Base-by-base conservation (phyloP, 1,140 invertebrate genomes). In the Philopotamus ludificatus region DNA sequence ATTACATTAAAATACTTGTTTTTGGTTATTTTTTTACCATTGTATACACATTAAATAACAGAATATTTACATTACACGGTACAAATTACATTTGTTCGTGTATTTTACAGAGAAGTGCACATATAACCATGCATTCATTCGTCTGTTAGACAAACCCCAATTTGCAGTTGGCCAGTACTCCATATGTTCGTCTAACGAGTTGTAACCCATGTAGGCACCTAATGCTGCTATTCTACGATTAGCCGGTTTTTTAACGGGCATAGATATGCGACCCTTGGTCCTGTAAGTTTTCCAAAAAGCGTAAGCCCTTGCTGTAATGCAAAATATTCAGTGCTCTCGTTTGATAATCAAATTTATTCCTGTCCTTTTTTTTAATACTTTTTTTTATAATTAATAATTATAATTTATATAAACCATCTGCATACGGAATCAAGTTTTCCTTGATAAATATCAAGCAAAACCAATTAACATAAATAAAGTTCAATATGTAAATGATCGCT, bases 151-250 rank as follows among this genome's bases (percentile, higher is more conserved):
- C 79, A 73, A 80, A 83, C 82, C 82, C 83, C 81, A 84, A 75
- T 83, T 80, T 63, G 82, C 81, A 72, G 74, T 73, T 59, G 81
- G 81, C 82, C 83, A 82, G 73, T 79, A 79, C 72, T 83, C 78
- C 80, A 82, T 79, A 66, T 76, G 77, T 67, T 80, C 73, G 65
- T 80, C 77, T 65, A 83, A 73, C 47, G 79, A 78, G 75, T 79
- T 79, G 73, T 82, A 79, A 60, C 81, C 81, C 78, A 82, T 79
- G 72, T 79, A 80, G 61, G 80, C 81, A 68, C 76, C 73, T 72
- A 78, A 67, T 67, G 75, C 72, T 71, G 73, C 74, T 74, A 75
- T 70, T 64, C 76, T 74, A 41, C 76, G 77, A 67, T 73, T 72
- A 60, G 71, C 70, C 65, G 75, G 76, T 75, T 76, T 79, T 58